Conservation (phyloP, 1,140 invertebrate species). For the Drosophila lacteicornis region DNA sequence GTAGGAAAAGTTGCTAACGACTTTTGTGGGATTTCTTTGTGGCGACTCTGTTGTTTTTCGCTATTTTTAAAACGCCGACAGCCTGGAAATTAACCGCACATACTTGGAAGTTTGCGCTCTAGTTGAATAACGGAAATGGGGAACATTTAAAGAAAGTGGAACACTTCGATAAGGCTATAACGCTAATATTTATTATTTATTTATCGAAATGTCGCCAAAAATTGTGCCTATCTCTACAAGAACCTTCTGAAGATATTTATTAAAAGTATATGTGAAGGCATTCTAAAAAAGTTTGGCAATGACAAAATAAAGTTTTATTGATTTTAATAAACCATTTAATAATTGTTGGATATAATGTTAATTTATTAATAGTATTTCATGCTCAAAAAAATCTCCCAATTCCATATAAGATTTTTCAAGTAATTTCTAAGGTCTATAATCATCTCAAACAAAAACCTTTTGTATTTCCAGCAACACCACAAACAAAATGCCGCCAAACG, state of each 20-base stretch:
- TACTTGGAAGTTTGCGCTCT: neutral
- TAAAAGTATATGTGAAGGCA: too few relatives aligned
- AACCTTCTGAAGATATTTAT: too few relatives aligned
- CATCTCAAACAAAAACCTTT: neutral
- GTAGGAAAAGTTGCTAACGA: slow-evolving; percentile 51
- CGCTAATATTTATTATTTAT: neutral
- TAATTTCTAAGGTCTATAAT: too few relatives aligned
- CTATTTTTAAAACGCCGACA: slow-evolving; percentile 56
- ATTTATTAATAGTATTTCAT: too few relatives aligned
- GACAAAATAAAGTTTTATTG: too few relatives aligned
- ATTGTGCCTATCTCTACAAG: too few relatives aligned
- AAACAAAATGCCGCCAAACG: slow-evolving; percentile 83
- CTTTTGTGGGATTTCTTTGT: slow-evolving; percentile 61
- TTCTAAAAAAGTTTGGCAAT: too few relatives aligned
- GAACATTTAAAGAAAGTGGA: neutral
- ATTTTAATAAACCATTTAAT: too few relatives aligned
- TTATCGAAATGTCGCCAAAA: neutral
- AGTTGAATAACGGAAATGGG: neutral
- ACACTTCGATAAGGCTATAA: neutral
- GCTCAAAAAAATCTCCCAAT: too few relatives aligned
- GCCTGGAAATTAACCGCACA: slow-evolving; percentile 25
- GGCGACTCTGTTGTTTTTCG: slow-evolving; percentile 5
- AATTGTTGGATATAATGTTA: too few relatives aligned
- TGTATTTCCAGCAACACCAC: slow-evolving; percentile 32
- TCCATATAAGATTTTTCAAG: too few relatives aligned